Conservation (phyloP, 2,888 invertebrate species). For the Drosophila picticornis region DNA sequence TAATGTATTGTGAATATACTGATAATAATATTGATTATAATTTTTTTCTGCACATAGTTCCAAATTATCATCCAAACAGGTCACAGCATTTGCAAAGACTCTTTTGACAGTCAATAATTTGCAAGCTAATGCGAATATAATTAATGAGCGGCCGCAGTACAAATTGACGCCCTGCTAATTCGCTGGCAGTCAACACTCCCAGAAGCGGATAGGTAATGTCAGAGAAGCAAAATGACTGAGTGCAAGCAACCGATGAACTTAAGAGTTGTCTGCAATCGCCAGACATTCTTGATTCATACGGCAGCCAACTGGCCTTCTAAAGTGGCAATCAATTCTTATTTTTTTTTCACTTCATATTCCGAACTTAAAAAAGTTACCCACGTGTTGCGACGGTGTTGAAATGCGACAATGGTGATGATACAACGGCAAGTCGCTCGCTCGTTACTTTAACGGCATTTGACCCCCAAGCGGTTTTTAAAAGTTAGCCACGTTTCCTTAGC, state of each 20-base stretch:
- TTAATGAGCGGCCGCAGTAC: conserved; percentile 44
- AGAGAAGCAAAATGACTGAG: conserved; percentile 34
- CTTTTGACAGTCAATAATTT: conserved; percentile 20
- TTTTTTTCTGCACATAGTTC: neutral
- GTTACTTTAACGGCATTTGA: conserved; percentile 79
- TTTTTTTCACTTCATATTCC: conserved; percentile 2
- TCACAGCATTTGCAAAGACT: conserved; percentile 19
- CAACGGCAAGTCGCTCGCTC: conserved; percentile 63
- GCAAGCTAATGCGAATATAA: conserved; percentile 67
- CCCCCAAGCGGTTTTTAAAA: conserved; percentile 66
- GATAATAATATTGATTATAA: neutral
- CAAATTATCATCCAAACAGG: conserved; percentile 1
- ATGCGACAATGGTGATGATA: conserved; percentile 62
- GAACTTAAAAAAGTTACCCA: conserved; percentile 30
- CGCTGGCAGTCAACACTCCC: conserved; percentile 50
- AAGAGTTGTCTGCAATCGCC: conserved; percentile 50
- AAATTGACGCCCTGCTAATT: conserved; percentile 69
- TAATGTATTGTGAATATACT: neutral
- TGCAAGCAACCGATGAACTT: conserved; percentile 45
- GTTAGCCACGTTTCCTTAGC: conserved; percentile 72
- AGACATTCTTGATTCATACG: conserved; percentile 69
- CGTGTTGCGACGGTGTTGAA: conserved; percentile 55
- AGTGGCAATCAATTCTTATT: conserved; percentile 74
- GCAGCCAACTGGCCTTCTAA: conserved; percentile 70
- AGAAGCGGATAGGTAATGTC: conserved; percentile 54